Percentiles rank a stretch among this genome's conserved stretches.
Conservation (phyloP, 2,113 vertebrate species). For the Propithecus coquereli region DNA sequence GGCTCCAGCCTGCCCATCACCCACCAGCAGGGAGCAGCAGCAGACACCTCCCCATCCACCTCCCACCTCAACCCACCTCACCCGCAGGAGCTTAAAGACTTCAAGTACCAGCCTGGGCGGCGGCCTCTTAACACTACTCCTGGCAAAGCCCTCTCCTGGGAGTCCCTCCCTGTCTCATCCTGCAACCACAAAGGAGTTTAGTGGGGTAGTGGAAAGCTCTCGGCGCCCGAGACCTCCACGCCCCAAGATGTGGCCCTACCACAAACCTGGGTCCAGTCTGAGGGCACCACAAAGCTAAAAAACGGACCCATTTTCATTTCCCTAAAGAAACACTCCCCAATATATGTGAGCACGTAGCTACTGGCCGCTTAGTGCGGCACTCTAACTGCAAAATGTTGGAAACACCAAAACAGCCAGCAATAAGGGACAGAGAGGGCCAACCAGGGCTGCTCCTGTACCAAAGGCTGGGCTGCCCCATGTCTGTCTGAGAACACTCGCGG, state of each 20-base stretch:
- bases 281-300: not conserved
- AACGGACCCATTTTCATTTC: not conserved
- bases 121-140: not conserved
- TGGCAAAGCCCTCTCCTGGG: not conserved
- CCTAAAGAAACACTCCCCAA: not conserved
- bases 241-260: not conserved
- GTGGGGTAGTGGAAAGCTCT: not conserved
- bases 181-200: not conserved
- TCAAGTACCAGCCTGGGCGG: not conserved
- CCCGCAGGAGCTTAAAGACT: not conserved
- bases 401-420: not conserved
- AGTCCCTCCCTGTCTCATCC: not conserved
- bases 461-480: not conserved
- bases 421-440: not conserved
- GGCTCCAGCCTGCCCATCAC: not conserved
- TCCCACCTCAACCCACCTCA: not conserved
- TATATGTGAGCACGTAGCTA: not conserved
- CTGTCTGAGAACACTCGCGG: not conserved
- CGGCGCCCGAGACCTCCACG: not conserved
- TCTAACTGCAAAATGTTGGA: not conserved
- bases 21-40: accelerated
- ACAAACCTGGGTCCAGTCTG: not conserved
- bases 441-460: accelerated
- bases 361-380: accelerated
- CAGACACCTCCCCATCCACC: not conserved